A percentile compares a stretch with the other conserved stretches of the same genome.
Evolutionary conservation across 1,140 invertebrate genomes (phyloP).

Genomic region (Bombus consobrinus): DNA sequence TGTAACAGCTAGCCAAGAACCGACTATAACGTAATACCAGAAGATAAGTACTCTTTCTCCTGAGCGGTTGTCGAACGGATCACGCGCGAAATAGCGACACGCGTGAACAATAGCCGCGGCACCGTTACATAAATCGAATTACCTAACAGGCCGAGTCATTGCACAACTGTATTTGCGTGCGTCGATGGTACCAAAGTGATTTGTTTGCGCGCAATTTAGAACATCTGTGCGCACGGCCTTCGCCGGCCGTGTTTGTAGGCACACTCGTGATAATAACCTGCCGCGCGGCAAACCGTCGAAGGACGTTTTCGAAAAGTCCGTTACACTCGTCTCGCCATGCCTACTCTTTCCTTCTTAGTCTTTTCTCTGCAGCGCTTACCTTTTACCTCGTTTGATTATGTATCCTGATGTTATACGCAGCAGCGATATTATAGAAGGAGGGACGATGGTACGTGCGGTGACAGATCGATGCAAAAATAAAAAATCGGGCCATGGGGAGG

Average conservation of each 20-base stretch:
- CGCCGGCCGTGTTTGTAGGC: constrained; percentile 47
- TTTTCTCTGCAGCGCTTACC: not conserved
- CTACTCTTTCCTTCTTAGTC: not conserved
- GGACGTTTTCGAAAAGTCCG: constrained; percentile 40
- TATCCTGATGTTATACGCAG: too few relatives aligned
- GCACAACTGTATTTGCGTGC: constrained; percentile 68
- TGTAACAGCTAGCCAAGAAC: not conserved
- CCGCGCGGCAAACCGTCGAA: constrained; percentile 5
- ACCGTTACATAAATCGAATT: constrained; percentile 70
- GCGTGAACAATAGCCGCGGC: constrained; percentile 56
- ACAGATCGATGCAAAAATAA: constrained; percentile 16
- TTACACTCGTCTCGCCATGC: not conserved
- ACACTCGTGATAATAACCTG: constrained; percentile 42
- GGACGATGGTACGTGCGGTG: not conserved
- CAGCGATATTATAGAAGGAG: not conserved
- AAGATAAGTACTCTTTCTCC: not conserved
- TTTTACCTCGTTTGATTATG: not conserved
- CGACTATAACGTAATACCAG: not conserved
- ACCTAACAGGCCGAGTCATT: constrained; percentile 59
- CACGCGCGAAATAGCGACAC: constrained; percentile 26
- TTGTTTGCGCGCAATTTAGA: constrained; percentile 70
- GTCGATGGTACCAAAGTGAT: constrained; percentile 69
- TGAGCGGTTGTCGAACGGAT: not conserved
- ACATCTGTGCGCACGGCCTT: constrained; percentile 67
- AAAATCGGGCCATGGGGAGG: constrained; percentile 11